Conservation (phyloP, 2,888 invertebrate species). For the Ceraclea dissimilis region DNA sequence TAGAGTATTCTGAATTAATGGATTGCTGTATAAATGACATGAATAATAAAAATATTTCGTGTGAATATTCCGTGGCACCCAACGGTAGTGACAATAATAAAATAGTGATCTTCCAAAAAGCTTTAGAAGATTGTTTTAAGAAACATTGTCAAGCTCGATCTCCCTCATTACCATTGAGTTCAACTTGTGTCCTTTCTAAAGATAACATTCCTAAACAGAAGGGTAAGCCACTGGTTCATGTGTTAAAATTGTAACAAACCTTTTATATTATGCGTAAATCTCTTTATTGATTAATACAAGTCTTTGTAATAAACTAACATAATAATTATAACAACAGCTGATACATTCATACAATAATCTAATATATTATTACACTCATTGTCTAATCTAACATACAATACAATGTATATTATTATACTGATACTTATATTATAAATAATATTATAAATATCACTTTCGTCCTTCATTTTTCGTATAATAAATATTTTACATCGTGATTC, state of each 20-base stretch:
- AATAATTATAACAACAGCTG: too few relatives aligned
- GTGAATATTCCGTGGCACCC: constrained; percentile 66
- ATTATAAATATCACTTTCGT: constrained; percentile 11
- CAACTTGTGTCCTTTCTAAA: constrained; percentile 46
- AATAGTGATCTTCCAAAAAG: constrained; percentile 57
- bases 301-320: too few relatives aligned
- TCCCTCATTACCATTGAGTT: constrained; percentile 42
- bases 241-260: constrained; percentile 17
- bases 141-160: constrained; percentile 47
- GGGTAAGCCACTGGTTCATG: constrained; percentile 22
- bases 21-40: constrained; percentile 66
- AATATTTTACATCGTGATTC: neutral
- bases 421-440: too few relatives aligned
- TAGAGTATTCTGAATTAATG: constrained; percentile 63
- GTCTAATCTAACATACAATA: too few relatives aligned
- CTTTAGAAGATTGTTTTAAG: constrained; percentile 51
- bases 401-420: too few relatives aligned
- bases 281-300: too few relatives aligned
- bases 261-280: too few relatives aligned
- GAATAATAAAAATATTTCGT: constrained; percentile 48
- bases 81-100: constrained; percentile 69
- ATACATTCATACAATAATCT: too few relatives aligned
- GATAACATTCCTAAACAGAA: constrained; percentile 14
- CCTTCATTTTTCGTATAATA: constrained; percentile 13
- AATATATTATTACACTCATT: too few relatives aligned